Base-by-base conservation (phyloP, 1,140 invertebrate species). In the Lepidotrigona ventralis region DNA sequence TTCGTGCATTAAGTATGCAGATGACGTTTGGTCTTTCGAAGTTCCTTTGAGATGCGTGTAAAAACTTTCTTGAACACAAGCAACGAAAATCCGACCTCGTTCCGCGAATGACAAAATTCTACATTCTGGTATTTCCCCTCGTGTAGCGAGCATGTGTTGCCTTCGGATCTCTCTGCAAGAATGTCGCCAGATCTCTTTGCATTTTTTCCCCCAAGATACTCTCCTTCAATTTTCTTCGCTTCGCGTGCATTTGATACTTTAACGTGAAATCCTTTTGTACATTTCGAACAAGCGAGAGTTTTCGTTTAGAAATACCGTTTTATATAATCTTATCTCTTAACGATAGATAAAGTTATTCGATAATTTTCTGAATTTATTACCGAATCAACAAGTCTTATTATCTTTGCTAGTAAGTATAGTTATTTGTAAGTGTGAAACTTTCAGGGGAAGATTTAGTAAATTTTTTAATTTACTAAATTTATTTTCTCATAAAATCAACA, bases 1-100 rank as follows among this genome's bases (percentile, higher is more conserved):
- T 79, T 54, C 21, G 9, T 53, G 46, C 23, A 79, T 51, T n/a
- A 33, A 58, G 54, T 71, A 79, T 71, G 78, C 78, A 53, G 39
- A 71, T 79, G 66, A 71, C 54, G 68, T 79, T 71, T 56, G 78
- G 69, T 8, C 5, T 12, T 39, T 19, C 68, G n/a, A 19, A 29
- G 19, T 63, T 60, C 14, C 54, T 70, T 79, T 60, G 54, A 54
- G 26, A n/a, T 0, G 29, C 64, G 23, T 12, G 66, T 29, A 15
- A 23, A 46, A 58, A 3, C 23, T 4, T 54, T 53, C n/a, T 39
- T 23, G 60, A 66, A 56, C 33, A 17, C 29, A 46, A 12, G 11
- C 23, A 21, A 11, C 29, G 77, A 70, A 46, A 79, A 79, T 56
- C 68, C 46, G 63, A 26, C 17, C n/a, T 26, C 8, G 68, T 71